Percentiles rank a stretch among this genome's conserved stretches.
Evolutionary conservation across 2,113 vertebrate species (phyloP).

Genomic region (Lepus europaeus): DNA sequence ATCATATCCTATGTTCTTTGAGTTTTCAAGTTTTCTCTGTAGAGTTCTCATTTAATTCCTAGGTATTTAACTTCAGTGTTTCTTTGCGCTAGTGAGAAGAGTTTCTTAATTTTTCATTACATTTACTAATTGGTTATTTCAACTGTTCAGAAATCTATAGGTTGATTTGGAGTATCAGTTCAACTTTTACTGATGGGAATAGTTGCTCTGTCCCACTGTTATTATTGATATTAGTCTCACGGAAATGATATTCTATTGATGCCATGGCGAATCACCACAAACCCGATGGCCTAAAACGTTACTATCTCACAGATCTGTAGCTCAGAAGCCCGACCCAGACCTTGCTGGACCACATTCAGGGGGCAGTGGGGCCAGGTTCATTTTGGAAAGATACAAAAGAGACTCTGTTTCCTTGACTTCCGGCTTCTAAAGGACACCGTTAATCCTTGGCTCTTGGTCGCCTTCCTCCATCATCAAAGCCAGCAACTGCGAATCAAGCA

Average conservation of each 20-base stretch:
- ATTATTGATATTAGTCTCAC: neutral
- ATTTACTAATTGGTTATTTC: slow-evolving; percentile 4
- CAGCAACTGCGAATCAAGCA: neutral
- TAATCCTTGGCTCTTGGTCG: neutral
- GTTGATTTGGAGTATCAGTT: neutral
- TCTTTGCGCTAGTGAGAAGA: neutral
- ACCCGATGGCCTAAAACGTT: neutral
- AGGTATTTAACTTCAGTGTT: neutral
- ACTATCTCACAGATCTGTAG: neutral
- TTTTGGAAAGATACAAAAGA: neutral
- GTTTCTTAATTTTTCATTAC: slow-evolving; percentile 2
- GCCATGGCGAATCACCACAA: neutral
- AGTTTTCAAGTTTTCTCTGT: slow-evolving; percentile 18
- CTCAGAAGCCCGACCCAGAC: neutral
- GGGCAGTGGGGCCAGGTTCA: neutral
- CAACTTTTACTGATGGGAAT: neutral
- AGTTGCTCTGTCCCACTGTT: slow-evolving; percentile 7
- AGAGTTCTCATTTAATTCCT: slow-evolving; percentile 27
- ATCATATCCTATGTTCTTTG: neutral
- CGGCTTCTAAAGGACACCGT: neutral
- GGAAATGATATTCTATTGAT: neutral
- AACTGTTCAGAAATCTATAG: neutral
- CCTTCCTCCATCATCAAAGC: neutral
- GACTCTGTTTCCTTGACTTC: neutral
- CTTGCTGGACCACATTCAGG: neutral